Conservation (phyloP, 2,113 vertebrate species). For the Ceyx melanurus region DNA sequence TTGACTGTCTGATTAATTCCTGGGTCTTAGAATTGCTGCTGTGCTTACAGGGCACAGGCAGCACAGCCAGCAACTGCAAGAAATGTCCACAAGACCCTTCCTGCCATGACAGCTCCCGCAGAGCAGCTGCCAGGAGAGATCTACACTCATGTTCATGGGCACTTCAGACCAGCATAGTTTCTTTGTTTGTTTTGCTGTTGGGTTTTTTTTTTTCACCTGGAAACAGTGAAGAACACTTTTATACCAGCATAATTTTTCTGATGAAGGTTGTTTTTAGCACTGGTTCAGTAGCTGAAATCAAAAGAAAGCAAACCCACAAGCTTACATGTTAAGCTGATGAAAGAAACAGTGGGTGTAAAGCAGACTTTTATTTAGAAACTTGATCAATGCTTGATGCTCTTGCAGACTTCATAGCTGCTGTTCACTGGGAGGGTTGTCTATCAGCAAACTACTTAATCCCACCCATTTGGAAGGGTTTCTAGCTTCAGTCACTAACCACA, state of each 20-base stretch:
- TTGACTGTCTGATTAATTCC: background rate
- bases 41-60: background rate
- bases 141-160: background rate
- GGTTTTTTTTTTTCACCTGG: background rate
- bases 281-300: background rate
- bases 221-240: background rate
- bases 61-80: too few species aligned
- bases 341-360: background rate
- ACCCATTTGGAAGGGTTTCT: background rate
- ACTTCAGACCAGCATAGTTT: background rate
- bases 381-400: background rate
- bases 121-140: background rate
- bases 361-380: background rate
- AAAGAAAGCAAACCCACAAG: background rate
- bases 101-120: background rate
- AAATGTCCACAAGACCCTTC: rapidly evolving
- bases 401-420: background rate
- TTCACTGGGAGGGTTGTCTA: background rate
- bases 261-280: background rate
- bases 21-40: background rate
- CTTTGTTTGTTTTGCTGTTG: background rate
- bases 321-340: background rate
- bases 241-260: background rate
- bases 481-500: background rate
- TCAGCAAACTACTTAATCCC: background rate